Base-by-base conservation (phyloP, 1,140 invertebrate species). In the Popillia japonica region DNA sequence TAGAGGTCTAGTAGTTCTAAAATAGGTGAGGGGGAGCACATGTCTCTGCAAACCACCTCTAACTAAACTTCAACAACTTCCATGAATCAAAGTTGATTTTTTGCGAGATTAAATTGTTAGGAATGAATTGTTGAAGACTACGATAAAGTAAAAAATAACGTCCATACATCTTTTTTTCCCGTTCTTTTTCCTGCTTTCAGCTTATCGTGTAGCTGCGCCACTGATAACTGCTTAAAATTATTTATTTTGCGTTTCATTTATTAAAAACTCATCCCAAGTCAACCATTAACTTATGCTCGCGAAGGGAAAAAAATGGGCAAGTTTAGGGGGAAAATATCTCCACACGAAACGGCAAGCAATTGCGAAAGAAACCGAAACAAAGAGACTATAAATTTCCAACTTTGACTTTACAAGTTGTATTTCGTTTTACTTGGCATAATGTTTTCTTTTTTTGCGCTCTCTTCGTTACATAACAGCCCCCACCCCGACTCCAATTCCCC, bases 231-330 rank as follows among this genome's bases (percentile, higher is more conserved):
- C 4, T 14, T 10, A 14, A 48, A 48, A 48, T 48, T 48, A 48
- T 48, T 48, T 48, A 48, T n/a, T 48, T 48, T 48, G 44, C 44
- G 10, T 48, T 48, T 48, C 44, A 48, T 48, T 48, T 48, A 48
- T 48, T 48, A 48, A 48, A 48, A 48, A 48, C 44, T 48, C 44
- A 48, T 48, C 44, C 44, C 44, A 48, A 48, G 44, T 48, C 44
- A 48, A 48, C 44, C 44, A 48, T 48, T 48, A 48, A 48, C 44
- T 48, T 48, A 48, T 48, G 17, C 44, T 48, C 44, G 17, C 11
- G 44, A 48, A 4, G 4, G 44, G 11, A 11, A 14, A n/a, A n/a
- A 48, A 48, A 48, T 48, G 7, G 44, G 8, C 11, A 8, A 11
- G 44, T 10, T 48, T n/a, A n/a, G 44, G 11, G 44, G 44, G 44